These are phyloP conservation scores for Colostygia pectinataria DNA, from an alignment of 2,888 invertebrate species.

Conservation along the genomic window DNA sequence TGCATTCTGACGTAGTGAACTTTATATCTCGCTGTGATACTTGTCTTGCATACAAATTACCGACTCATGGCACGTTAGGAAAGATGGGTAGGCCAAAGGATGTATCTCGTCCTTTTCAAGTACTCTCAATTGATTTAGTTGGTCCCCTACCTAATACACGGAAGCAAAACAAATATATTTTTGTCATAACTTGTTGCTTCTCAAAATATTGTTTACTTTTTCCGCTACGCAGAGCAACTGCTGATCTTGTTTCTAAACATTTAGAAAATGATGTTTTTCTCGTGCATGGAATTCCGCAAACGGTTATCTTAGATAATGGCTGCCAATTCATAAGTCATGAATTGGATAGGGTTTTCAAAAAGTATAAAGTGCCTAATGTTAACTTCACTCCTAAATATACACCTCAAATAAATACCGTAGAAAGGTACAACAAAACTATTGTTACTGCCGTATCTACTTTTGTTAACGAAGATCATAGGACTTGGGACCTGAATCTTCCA, in stretches of 20 bases:
- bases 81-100: too few species aligned
- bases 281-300: too few species aligned
- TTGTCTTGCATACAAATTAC: too few species aligned
- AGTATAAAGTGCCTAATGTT: neutral
- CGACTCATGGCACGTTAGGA: too few species aligned
- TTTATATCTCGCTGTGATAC: too few species aligned
- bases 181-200: too few species aligned
- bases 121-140: conserved; percentile 32
- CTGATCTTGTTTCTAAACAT: too few species aligned
- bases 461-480: neutral
- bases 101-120: conserved; percentile 35
- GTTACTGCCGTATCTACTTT: neutral
- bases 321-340: neutral
- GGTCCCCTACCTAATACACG: conserved; percentile 33
- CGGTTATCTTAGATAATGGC: neutral
- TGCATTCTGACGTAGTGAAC: conserved; percentile 30
- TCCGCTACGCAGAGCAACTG: too few species aligned
- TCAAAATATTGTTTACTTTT: too few species aligned
- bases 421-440: neutral
- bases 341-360: too few species aligned
- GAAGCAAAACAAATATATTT: too few species aligned
- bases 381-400: neutral
- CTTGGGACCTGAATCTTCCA: neutral
- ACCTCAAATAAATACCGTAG: neutral
- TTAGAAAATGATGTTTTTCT: too few species aligned